Percentiles rank a stretch among this genome's conserved stretches.
phyloP scores from a whole-genome alignment of 2,888 invertebrate species.

The Tetranychus truncatus region DNA sequence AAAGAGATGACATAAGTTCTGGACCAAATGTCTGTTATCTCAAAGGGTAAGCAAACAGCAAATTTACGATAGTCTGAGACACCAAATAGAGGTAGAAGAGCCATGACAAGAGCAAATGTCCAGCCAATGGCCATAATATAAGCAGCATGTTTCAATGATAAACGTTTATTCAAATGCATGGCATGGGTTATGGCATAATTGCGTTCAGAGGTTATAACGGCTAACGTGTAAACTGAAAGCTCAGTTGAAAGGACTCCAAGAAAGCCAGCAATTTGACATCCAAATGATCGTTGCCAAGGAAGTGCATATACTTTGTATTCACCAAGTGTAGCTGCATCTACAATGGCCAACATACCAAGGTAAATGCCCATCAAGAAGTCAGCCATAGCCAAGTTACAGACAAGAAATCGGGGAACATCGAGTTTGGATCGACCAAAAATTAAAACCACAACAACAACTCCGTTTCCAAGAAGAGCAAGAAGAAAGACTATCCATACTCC shows the following conservation, averaged over 20 bases:
- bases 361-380: conserved; percentile 95
- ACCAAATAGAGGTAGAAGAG: conserved; percentile 67
- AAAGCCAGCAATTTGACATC: conserved; percentile 83
- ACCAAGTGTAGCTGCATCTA: conserved; percentile 84
- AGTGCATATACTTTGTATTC: conserved; percentile 91
- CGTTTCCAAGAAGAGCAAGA: conserved; percentile 83
- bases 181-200: conserved; percentile 95
- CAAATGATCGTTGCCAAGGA: conserved; percentile 86
- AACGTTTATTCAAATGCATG: conserved; percentile 76
- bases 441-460: conserved; percentile 79
- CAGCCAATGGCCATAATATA: conserved; percentile 85
- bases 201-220: conserved; percentile 83
- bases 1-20: conserved; percentile 72
- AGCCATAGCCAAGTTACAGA: conserved; percentile 86
- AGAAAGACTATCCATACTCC: conserved; percentile 95
- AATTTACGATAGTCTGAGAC: conserved; percentile 89
- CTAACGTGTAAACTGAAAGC: conserved; percentile 80
- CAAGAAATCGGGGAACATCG: conserved; percentile 87
- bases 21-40: conserved; percentile 58
- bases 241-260: conserved; percentile 82
- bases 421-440: conserved; percentile 77
- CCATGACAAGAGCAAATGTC: conserved; percentile 69
- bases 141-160: conserved; percentile 75
- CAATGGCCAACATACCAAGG: conserved; percentile 73
- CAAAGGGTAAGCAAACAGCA: conserved; percentile 88